Base-by-base conservation (phyloP, 2,113 vertebrate genomes). In the Spermophilus dauricus region DNA sequence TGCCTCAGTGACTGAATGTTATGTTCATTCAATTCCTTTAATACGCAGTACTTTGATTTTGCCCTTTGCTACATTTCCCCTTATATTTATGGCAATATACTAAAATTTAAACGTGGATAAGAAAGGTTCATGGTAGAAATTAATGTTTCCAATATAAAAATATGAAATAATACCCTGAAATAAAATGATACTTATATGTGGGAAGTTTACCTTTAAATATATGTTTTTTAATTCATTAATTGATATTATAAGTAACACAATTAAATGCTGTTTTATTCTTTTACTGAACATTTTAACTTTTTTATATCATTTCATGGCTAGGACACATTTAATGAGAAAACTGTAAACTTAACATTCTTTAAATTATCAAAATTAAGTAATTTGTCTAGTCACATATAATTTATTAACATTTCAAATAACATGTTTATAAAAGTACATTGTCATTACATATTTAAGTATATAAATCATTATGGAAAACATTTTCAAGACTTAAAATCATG, bases 351-450 rank as follows among this genome's bases (percentile, higher is more conserved):
- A 53, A 77, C 9, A 34, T 58, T 61, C 78, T 93, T 58, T 37
- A 53, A 80, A 58, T 81, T 82, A 82, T 86, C 20, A 86, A 53
- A 53, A 86, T 84, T 86, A 90, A 17, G 12, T 65, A 75, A 95
- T 18, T 0, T n/a, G 4, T 45, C 8, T 90, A 20, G 2, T 7
- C 37, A 77, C 12, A 42, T 67, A 61, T 28, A 58, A 17, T 76
- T 0, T 69, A 78, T 72, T 77, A 73, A 22, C 8, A 56, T 76
- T 92, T 78, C 10, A 90, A 81, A 86, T 73, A 72, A 78, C 63
- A 32, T 75, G 8, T 88, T 32, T 67, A 45, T 88, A 58, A 34
- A 86, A 85, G 13, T 65, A 0, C 16, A 72, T 14, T 76, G 9
- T 70, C 30, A n/a, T 70, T 39, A 30, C 26, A 1, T 42, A 72